Conservation (phyloP, 2,888 invertebrate species). For the Drosophila anceps region DNA sequence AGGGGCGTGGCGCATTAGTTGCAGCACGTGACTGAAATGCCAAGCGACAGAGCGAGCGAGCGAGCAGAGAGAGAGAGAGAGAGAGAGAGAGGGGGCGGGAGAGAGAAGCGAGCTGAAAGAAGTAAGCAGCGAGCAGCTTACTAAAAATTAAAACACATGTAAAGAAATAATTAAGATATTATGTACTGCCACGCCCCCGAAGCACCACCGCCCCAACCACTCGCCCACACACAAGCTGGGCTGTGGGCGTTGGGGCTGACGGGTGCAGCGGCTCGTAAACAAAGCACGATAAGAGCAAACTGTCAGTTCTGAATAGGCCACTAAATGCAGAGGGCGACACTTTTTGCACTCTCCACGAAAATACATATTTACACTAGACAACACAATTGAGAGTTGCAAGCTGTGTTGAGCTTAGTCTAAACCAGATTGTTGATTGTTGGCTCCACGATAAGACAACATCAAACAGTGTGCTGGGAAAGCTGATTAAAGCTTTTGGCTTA, state of each 20-base stretch:
- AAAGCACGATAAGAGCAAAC: constrained; percentile 69
- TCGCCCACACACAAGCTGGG: not conserved
- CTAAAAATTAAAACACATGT: constrained; percentile 79
- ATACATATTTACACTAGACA: constrained; percentile 41
- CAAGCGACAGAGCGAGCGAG: constrained; percentile 35
- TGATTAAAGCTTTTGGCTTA: not conserved
- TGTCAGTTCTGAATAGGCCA: constrained; percentile 71
- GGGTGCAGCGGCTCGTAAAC: constrained; percentile 66
- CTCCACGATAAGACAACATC: not conserved
- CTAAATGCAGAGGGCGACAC: constrained; percentile 64
- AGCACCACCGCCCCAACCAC: not conserved
- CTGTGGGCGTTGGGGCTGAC: constrained; percentile 7
- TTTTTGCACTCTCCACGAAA: constrained; percentile 42
- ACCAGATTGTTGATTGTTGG: not conserved
- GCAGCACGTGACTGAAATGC: constrained; percentile 76
- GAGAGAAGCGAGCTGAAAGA: constrained; percentile 2
- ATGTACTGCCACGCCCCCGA: constrained; percentile 49
- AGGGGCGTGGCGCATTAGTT: constrained; percentile 67
- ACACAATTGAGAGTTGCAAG: constrained; percentile 3
- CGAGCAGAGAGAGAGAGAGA: not conserved
- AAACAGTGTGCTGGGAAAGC: not conserved
- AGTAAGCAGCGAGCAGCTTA: constrained; percentile 56
- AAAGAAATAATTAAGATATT: constrained; percentile 79
- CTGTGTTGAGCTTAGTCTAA: not conserved
- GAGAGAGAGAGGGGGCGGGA: not conserved